Percentiles rank a stretch among this genome's conserved stretches.
Evolutionary conservation across 2,797 vertebrate genomes (phyloP).

Genomic region (Silurus lanzhouensis): DNA sequence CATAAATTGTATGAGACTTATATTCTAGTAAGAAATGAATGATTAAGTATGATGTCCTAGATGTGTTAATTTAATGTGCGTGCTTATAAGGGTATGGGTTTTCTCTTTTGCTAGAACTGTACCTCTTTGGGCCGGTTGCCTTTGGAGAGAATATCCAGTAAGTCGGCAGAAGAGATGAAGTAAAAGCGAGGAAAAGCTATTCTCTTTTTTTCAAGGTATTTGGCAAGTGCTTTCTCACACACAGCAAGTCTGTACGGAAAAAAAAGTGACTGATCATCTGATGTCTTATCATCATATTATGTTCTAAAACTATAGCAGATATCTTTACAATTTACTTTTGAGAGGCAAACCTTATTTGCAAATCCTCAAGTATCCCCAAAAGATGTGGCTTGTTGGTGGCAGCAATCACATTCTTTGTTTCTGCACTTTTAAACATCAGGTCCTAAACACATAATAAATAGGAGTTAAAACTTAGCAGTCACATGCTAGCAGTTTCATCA

Average conservation of each 20-base stretch:
- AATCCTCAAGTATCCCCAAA: slow-evolving; percentile 76
- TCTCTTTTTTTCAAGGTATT: slow-evolving; percentile 72
- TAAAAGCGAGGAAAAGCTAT: slow-evolving; percentile 75
- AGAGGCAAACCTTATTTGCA: slow-evolving; percentile 75
- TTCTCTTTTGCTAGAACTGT: slow-evolving; percentile 35
- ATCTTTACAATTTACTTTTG: not conserved
- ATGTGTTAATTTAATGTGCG: not conserved
- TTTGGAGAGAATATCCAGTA: slow-evolving; percentile 84
- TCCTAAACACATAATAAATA: slow-evolving; percentile 62
- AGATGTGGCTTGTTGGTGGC: slow-evolving; percentile 76
- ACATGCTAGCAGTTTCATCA: not conserved
- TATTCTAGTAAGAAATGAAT: not conserved
- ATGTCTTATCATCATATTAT: not conserved
- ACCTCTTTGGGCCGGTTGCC: slow-evolving; percentile 78
- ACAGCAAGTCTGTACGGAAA: slow-evolving; percentile 64
- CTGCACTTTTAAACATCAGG: slow-evolving; percentile 75
- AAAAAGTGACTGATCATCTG: not conserved
- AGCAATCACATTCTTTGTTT: slow-evolving; percentile 79
- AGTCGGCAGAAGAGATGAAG: slow-evolving; percentile 82
- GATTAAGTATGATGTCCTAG: not conserved
- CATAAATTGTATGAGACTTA: slow-evolving; percentile 21
- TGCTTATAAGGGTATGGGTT: not conserved
- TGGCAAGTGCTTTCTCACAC: slow-evolving; percentile 71
- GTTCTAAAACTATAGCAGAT: not conserved
- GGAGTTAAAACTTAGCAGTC: not conserved